These are phyloP conservation scores for Ferrisia virgata DNA, from an alignment of 2,888 invertebrate genomes.

Conservation along the genomic window DNA sequence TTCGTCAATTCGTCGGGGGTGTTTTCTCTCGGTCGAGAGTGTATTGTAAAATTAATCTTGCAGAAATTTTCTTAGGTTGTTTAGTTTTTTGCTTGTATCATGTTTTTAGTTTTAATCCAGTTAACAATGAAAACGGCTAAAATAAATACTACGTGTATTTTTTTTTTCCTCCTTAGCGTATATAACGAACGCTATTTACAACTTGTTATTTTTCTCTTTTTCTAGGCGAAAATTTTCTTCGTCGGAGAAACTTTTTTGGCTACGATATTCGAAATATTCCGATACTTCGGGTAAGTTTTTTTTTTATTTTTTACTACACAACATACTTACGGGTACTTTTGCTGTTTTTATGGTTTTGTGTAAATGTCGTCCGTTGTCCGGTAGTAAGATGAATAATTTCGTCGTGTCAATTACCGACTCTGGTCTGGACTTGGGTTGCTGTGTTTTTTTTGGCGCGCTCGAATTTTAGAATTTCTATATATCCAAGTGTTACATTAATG, in stretches of 20 bases:
- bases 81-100: background rate
- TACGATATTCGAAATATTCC: background rate
- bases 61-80: conserved; percentile 7
- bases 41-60: background rate
- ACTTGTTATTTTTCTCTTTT: background rate
- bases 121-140: background rate
- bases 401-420: background rate
- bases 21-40: background rate
- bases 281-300: background rate
- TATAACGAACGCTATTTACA: background rate
- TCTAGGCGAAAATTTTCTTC: background rate
- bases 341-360: background rate
- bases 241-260: background rate
- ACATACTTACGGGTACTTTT: background rate
- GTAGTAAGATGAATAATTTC: background rate
- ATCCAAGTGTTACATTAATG: too few relatives aligned
- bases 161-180: background rate
- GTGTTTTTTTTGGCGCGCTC: background rate
- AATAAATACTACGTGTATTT: background rate
- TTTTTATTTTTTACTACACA: background rate
- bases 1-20: background rate
- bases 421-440: background rate
- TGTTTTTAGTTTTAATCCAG: conserved; percentile 1
- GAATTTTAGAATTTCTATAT: background rate
- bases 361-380: background rate